Conservation (phyloP, 2,888 invertebrate genomes). For the Theodoxus fluviatilis region DNA sequence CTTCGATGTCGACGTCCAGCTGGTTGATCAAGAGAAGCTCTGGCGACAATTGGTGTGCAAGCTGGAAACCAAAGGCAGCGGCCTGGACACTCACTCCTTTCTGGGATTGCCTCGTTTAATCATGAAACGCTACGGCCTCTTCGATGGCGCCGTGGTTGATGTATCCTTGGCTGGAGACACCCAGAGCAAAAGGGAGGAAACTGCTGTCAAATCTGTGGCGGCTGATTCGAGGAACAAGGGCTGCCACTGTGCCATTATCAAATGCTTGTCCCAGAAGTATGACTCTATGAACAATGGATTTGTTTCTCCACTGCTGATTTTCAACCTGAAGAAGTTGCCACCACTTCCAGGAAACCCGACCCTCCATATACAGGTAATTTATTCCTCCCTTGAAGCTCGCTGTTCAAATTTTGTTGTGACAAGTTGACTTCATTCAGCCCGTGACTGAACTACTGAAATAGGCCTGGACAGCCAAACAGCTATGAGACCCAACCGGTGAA, state of each 20-base stretch:
- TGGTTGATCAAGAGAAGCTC: conserved; percentile 47
- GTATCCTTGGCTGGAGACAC: conserved; percentile 34
- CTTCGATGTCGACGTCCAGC: conserved; percentile 35
- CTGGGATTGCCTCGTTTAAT: conserved; percentile 50
- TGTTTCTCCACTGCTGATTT: conserved; percentile 52
- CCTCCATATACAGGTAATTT: conserved; percentile 33
- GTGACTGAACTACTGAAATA: too few species aligned
- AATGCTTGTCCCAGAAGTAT: conserved; percentile 45
- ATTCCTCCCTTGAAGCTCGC: not conserved
- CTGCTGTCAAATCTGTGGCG: conserved; percentile 35
- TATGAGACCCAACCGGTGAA: conserved; percentile 4
- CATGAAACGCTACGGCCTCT: conserved; percentile 49
- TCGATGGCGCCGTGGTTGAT: conserved; percentile 52
- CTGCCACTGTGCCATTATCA: too few species aligned
- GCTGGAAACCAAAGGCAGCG: conserved; percentile 44
- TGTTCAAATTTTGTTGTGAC: not conserved
- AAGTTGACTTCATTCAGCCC: not conserved
- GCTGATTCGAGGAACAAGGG: too few species aligned
- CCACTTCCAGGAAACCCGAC: conserved; percentile 32
- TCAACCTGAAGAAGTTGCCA: conserved; percentile 46
- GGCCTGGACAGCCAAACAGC: too few species aligned
- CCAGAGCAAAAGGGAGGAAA: not conserved
- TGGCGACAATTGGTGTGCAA: conserved; percentile 46
- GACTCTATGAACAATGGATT: conserved; percentile 43
- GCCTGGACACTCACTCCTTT: conserved; percentile 49